Base-by-base conservation (phyloP, 1,140 invertebrate species). In the Teleopsis dalmanni region DNA sequence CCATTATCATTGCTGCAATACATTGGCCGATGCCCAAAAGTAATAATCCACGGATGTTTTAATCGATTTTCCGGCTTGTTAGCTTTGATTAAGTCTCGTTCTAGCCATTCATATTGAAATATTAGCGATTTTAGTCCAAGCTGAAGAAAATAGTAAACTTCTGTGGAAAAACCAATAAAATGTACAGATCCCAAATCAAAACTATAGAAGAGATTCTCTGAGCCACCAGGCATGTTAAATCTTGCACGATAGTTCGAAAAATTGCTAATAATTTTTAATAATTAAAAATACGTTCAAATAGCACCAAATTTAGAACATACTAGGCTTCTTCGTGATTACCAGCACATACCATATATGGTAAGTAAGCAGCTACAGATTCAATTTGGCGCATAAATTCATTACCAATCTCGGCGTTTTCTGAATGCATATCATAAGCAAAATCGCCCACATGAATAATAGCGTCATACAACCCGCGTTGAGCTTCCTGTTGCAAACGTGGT, bases 371-470 rank as follows among this genome's bases (percentile, higher is more conserved):
- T 37, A 95, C 75, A 3, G 85, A 78, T 73, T 95, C 81, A 52
- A 96, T 85, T 75, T 91, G 86, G 25, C 81, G 77, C 89, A 95
- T 93, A 72, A 94, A 96, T 68, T 85, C 81, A 75, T 95, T 89
- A 0, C 92, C 92, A 40, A 90, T 79, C 37, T 70, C 65, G 2
- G 81, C 90, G 66, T 91, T 74, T 46, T 88, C 72, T 2, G 80
- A 75, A 72, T 92, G 74, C 87, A 98, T 89, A 70, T 98, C 88
- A 74, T 98, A 98, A 1, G 93, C 94, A 76, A 98, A 90, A 78
- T 95, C 92, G 1, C 93, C 94, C 50, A 95, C 88, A 75, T 98
- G 94, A 38, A 97, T 76, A 47, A 92, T 83, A 51, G 87, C 79
- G 75, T 98, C 90, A 70, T 91, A 94, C 55, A 81, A 71, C n/a